Evolutionary conservation across 2,797 vertebrate species (phyloP).

Genomic region (Morelia viridis): DNA sequence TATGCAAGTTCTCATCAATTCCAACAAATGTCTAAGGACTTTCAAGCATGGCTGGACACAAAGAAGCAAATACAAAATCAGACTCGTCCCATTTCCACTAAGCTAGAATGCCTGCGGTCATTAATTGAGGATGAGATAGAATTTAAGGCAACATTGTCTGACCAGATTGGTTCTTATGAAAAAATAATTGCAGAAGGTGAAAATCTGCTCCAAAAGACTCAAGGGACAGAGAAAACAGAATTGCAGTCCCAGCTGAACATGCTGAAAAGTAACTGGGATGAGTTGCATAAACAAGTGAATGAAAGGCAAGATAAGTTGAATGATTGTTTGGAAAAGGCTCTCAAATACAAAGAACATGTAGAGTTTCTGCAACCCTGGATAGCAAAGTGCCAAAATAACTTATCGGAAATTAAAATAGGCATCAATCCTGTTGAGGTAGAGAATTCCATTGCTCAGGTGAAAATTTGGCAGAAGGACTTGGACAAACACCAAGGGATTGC

Average conservation of each 20-base stretch:
- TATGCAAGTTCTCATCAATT: conserved; percentile 94
- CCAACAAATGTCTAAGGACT: conserved; percentile 91
- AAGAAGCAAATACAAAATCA: conserved; percentile 82
- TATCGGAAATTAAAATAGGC: conserved; percentile 76
- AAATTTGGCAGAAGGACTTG: conserved; percentile 88
- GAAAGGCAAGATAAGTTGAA: conserved; percentile 82
- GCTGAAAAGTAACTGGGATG: conserved; percentile 87
- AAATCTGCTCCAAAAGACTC: conserved; percentile 85
- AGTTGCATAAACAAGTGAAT: conserved; percentile 80
- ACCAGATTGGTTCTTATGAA: conserved; percentile 80
- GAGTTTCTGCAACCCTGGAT: conserved; percentile 86
- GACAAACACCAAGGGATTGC: conserved; percentile 89
- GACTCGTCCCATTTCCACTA: conserved; percentile 80
- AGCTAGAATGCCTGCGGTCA: conserved; percentile 77
- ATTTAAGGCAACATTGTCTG: conserved; percentile 74
- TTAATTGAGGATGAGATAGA: conserved; percentile 82
- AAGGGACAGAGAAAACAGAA: conserved; percentile 86
- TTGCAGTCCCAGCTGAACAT: conserved; percentile 85
- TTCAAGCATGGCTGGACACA: conserved; percentile 87
- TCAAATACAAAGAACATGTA: conserved; percentile 83
- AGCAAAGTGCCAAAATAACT: conserved; percentile 81
- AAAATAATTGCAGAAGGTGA: conserved; percentile 87
- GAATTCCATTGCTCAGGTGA: conserved; percentile 80
- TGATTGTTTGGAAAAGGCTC: conserved; percentile 82
- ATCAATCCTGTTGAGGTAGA: conserved; percentile 80